Base-by-base conservation (phyloP, 1,140 invertebrate species). In the Drosophila hydei region DNA sequence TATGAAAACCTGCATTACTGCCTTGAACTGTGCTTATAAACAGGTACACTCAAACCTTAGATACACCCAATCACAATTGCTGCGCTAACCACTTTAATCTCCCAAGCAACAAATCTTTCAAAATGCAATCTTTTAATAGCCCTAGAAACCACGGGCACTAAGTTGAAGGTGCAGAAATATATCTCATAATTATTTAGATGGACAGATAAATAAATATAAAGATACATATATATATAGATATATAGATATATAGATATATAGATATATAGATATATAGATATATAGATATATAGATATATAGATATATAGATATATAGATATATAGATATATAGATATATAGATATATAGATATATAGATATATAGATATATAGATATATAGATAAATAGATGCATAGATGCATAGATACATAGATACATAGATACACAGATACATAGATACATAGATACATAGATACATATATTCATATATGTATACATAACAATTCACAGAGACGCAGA, bases 61-160 rank as follows among this genome's bases (percentile, higher is more conserved):
- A 14, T 43, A 23, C 8, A 16, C 19, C 19, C 14, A 19, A 36
- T 43, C 56, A 18, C 25, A 55, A 42, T 50, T 38, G 43, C 18
- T 12, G 36, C 38, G 33, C 19, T 23, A 38, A 27, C 48, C 42
- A 40, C 21, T 14, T 47, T 43, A 50, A 76, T 51, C 11, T 14
- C 12, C n/a, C 36, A 25, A 63, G 65, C 64, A 63, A 70, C 76
- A 70, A 74, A 55, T 61, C 9, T 36, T 3, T 50, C 50, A 33
- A 30, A 68, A 40, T 48, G 27, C 58, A 76, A 67, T 64, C 30
- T 33, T 33, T 33, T 33, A 74, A 78, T 75, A 67, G 55, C 60
- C 60, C 61, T 63, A 75, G 75, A 69, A 77, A 69, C n/a, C 23
- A 8, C n/a, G 12, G 9, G 12, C 8, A 14, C 18, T 23, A 7